Conservation (phyloP, 2,113 vertebrate genomes). For the Electrona antarctica region DNA sequence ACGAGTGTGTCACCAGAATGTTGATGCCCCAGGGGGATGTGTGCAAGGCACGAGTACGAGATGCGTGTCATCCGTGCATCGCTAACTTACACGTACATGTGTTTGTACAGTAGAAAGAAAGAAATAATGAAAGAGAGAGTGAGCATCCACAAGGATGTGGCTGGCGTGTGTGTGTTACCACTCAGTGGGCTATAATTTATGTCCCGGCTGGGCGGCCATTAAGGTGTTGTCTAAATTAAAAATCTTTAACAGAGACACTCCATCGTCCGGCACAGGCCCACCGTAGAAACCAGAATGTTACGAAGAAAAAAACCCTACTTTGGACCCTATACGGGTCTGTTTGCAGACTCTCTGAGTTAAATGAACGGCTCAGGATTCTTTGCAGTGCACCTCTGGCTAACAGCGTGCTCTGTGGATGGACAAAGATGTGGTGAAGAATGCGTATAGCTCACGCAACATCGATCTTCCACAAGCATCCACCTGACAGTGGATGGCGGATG, state of each 20-base stretch:
- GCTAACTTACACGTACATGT: no score
- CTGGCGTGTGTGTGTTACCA: conserved; percentile 21
- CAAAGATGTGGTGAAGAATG: conserved; percentile 33
- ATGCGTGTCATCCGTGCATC: no score
- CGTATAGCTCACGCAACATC: conserved; percentile 26
- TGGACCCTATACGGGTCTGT: no score
- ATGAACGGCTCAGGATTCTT: no score
- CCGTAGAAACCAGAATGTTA: no score
- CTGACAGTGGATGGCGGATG: not conserved
- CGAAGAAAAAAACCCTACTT: no score
- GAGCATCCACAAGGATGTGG: not conserved
- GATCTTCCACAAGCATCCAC: conserved; percentile 39
- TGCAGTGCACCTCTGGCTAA: conserved; percentile 52
- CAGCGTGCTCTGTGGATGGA: conserved; percentile 47
- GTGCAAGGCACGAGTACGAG: not conserved
- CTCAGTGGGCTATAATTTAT: conserved; percentile 31
- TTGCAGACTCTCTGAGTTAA: no score
- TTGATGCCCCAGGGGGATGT: conserved; percentile 32
- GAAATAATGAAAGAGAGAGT: no score
- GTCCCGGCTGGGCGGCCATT: conserved; percentile 64
- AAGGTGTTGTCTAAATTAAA: conserved; percentile 76
- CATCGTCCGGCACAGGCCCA: conserved; percentile 31
- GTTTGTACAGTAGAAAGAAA: no score
- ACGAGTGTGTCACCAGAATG: conserved; percentile 42
- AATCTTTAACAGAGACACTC: conserved; percentile 64